phyloP scores from a whole-genome alignment of 2,888 invertebrate species.

The Clitarchus hookeri region DNA sequence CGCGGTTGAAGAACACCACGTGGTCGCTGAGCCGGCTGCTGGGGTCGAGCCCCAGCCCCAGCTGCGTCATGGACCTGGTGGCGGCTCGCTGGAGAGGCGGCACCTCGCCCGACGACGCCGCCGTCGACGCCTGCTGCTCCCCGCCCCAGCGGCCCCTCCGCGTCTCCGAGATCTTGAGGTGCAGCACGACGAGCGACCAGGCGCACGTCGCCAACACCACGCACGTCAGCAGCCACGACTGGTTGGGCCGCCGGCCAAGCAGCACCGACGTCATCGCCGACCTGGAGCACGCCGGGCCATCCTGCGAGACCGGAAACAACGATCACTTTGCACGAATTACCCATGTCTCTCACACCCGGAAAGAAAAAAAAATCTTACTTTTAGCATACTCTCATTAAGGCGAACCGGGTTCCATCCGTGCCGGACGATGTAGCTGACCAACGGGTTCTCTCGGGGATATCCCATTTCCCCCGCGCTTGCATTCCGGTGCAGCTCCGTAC shows the following conservation, averaged over 20 bases:
- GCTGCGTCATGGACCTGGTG: slow-evolving; percentile 38
- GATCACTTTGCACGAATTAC: too few relatives aligned
- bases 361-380: too few relatives aligned
- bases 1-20: slow-evolving; percentile 63
- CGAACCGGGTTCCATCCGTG: too few relatives aligned
- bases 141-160: not conserved
- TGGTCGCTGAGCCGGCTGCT: slow-evolving; percentile 53
- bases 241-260: not conserved
- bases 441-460: too few relatives aligned
- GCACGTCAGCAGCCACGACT: slow-evolving; percentile 15
- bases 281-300: too few relatives aligned
- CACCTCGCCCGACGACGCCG: not conserved
- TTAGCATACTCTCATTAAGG: too few relatives aligned
- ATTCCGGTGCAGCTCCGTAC: too few relatives aligned
- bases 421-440: too few relatives aligned
- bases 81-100: slow-evolving; percentile 16
- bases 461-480: too few relatives aligned
- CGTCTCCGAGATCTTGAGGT: slow-evolving; percentile 10
- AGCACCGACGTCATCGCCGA: not conserved
- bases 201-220: not conserved
- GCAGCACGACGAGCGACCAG: slow-evolving; percentile 18
- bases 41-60: not conserved
- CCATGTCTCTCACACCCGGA: too few relatives aligned
- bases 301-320: too few relatives aligned
- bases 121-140: not conserved